phyloP scores from a whole-genome alignment of 2,113 vertebrate species.

The Megaceryle maxima region DNA sequence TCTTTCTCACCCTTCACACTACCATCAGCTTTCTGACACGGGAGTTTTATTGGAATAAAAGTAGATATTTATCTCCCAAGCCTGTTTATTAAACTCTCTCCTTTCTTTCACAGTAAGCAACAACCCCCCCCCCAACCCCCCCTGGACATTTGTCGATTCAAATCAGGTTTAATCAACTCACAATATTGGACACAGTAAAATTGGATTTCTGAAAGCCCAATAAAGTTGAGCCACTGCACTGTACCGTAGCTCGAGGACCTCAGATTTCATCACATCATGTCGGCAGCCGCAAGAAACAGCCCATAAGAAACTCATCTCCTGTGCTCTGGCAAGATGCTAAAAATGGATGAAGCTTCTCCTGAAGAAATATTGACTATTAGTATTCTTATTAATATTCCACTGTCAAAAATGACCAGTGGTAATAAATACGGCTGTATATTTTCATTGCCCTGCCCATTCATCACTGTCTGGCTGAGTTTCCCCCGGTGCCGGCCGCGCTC shows the following conservation, averaged over 20 bases:
- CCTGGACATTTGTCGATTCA: slow-evolving; percentile 23
- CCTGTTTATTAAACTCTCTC: slow-evolving; percentile 61
- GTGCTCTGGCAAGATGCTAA: slow-evolving; percentile 23
- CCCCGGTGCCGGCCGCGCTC: background rate
- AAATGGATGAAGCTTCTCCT: slow-evolving; percentile 20
- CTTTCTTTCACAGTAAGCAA: background rate
- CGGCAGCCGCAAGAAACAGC: background rate
- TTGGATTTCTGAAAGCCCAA: slow-evolving; percentile 59
- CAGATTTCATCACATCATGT: background rate
- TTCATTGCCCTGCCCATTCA: background rate
- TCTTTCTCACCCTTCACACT: background rate
- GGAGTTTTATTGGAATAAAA: slow-evolving; percentile 34
- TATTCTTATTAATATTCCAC: slow-evolving; percentile 33
- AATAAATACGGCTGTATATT: slow-evolving; percentile 26
- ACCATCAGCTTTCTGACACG: background rate
- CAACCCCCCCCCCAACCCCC: background rate
- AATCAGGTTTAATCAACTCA: slow-evolving; percentile 65
- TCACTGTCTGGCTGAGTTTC: slow-evolving; percentile 28
- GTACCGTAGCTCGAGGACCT: background rate
- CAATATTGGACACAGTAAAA: slow-evolving; percentile 51
- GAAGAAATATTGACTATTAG: slow-evolving; percentile 46
- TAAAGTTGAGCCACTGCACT: background rate
- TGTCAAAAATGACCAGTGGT: slow-evolving; percentile 51
- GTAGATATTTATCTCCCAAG: slow-evolving; percentile 60
- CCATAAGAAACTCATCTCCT: background rate